These are phyloP conservation scores for Conomelus anceps DNA, from an alignment of 2,888 invertebrate species.

Conservation along the genomic window DNA sequence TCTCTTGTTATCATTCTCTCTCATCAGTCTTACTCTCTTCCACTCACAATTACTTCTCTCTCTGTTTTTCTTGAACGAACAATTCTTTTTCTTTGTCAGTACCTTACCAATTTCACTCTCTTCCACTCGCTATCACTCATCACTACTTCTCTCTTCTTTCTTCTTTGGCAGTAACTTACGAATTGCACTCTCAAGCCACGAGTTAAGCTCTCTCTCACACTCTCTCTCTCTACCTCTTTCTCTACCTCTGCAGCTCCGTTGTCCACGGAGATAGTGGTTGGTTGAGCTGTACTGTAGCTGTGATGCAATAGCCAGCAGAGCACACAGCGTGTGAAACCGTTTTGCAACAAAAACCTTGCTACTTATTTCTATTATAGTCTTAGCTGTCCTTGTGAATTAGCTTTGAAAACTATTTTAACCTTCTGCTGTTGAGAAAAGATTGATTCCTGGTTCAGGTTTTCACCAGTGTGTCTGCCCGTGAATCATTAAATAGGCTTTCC, in stretches of 20 bases:
- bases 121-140: background rate
- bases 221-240: too few species aligned
- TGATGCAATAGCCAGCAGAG: background rate
- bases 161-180: background rate
- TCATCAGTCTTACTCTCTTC: background rate
- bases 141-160: background rate
- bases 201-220: too few species aligned
- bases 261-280: background rate
- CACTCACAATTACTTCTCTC: background rate
- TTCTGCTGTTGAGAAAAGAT: background rate
- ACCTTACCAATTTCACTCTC: background rate
- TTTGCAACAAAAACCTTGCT: background rate
- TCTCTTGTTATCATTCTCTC: background rate
- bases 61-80: background rate
- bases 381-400: background rate
- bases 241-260: background rate
- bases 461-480: too few species aligned
- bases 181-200: background rate
- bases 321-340: background rate
- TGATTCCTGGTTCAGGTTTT: background rate
- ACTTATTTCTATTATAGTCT: background rate
- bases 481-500: too few species aligned
- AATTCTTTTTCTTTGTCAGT: background rate
- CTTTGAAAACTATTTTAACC: background rate
- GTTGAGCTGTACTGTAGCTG: background rate